Evolutionary conservation across 2,888 invertebrate genomes (phyloP), one percentile per base, ranked within the genome.

Genomic region (Lasioglossum leucozonium): DNA sequence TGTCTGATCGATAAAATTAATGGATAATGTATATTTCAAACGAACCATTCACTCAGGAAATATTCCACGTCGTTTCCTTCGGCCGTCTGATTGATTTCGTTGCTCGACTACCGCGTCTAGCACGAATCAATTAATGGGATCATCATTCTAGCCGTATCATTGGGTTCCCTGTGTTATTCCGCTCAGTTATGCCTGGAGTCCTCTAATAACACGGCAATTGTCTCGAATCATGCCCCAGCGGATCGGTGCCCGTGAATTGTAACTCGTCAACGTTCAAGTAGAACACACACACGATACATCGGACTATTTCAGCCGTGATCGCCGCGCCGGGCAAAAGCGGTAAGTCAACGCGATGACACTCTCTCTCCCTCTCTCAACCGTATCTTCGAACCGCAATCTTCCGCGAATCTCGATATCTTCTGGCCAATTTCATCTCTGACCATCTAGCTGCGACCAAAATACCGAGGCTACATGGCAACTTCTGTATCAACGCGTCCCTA

Each of bases 381-480:
- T 69, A 69, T 69, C 40, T 6, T 42, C 69, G 40, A 4, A 42
- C 42, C 69, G 69, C 40, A 69, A 67, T 67, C 67, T 67, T 67
- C 22, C 37, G 67, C 37, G 67, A 69, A 69, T 69, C 69, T 42
- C 69, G 69, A 69, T 69, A 69, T 42, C n/a, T 69, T 42, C 69
- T 42, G 69, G 40, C 40, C 69, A 69, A 69, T 69, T 69, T 69
- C 40, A 69, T 69, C 69, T 69, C 69, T 40, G 69, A 69, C 69
- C 40, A 69, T 40, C 37, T 67, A 40, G 40, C 22, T 69, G 40
- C 16, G 69, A 69, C 42, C 69, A 42, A 69, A 69, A 69, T 37
- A 16, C 42, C 40, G 37, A 34, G 37, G 22, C 67, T 37, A 37
- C 22, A 67, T 22, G 67, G 67, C 67, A 37, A 37, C 67, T 37